Evolutionary conservation across 2,797 vertebrate genomes (phyloP).

Genomic region (Sus cebifrons): DNA sequence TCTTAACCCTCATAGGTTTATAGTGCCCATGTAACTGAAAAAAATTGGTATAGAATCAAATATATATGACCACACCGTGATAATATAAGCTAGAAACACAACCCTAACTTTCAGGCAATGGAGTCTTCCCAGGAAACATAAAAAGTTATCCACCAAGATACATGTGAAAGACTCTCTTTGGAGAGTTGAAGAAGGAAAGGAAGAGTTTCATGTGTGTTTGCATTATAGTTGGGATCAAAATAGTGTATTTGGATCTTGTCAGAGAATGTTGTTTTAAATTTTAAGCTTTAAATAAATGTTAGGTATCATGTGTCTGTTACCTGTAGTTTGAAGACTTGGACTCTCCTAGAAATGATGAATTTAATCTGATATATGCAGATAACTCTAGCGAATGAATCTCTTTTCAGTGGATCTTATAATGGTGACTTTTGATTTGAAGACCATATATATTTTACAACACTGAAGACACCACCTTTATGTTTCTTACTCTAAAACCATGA

Average conservation of each 20-base stretch:
- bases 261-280: background rate
- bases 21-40: background rate
- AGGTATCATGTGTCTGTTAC: background rate
- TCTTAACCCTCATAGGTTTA: background rate
- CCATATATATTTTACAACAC: background rate
- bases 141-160: background rate
- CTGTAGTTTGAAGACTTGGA: background rate
- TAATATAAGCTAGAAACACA: background rate
- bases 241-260: background rate
- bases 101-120: background rate
- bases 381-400: background rate
- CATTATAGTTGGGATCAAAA: background rate
- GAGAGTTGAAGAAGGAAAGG: background rate
- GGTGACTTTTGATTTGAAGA: background rate
- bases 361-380: background rate
- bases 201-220: background rate
- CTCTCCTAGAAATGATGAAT: background rate
- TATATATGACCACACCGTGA: background rate
- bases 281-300: background rate
- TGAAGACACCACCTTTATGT: background rate
- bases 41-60: background rate
- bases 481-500: conserved; percentile 47
- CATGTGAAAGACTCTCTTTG: background rate
- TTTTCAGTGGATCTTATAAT: background rate
- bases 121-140: background rate